These are phyloP conservation scores for Nesidiocoris tenuis DNA, from an alignment of 2,888 invertebrate species.

Conservation along the genomic window DNA sequence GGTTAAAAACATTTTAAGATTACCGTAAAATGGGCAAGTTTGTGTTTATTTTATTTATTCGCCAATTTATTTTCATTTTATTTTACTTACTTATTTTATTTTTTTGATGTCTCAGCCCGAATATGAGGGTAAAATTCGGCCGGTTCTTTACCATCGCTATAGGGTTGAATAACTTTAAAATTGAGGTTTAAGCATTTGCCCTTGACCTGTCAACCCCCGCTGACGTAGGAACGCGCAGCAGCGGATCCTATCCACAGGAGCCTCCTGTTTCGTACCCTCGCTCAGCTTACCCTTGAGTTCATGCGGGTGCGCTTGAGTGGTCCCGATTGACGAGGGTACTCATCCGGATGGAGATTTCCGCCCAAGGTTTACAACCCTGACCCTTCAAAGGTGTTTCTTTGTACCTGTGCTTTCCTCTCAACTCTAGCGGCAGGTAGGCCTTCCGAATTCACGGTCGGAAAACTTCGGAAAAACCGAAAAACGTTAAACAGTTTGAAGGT, in stretches of 20 bases:
- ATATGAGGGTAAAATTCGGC: too few relatives aligned
- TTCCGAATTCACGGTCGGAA: neutral
- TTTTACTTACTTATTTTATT: too few relatives aligned
- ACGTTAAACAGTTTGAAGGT: too few relatives aligned
- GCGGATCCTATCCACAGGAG: neutral
- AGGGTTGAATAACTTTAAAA: too few relatives aligned
- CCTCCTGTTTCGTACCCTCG: neutral
- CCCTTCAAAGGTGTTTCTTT: neutral
- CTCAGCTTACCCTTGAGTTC: neutral
- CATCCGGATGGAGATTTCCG: neutral
- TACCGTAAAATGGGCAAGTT: too few relatives aligned
- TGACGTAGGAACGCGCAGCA: neutral
- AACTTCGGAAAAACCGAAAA: neutral
- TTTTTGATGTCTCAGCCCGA: too few relatives aligned
- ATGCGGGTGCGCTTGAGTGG: neutral
- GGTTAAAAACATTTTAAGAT: too few relatives aligned
- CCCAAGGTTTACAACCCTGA: neutral
- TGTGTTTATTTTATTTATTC: too few relatives aligned
- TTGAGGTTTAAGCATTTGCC: neutral
- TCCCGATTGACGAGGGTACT: neutral
- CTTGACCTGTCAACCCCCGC: neutral
- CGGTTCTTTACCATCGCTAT: too few relatives aligned
- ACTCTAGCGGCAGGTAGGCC: neutral
- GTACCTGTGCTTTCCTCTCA: neutral
- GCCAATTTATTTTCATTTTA: too few relatives aligned